These are phyloP conservation scores for Nycticebus coucang DNA, from an alignment of 2,113 vertebrate species.

Conservation along the genomic window DNA sequence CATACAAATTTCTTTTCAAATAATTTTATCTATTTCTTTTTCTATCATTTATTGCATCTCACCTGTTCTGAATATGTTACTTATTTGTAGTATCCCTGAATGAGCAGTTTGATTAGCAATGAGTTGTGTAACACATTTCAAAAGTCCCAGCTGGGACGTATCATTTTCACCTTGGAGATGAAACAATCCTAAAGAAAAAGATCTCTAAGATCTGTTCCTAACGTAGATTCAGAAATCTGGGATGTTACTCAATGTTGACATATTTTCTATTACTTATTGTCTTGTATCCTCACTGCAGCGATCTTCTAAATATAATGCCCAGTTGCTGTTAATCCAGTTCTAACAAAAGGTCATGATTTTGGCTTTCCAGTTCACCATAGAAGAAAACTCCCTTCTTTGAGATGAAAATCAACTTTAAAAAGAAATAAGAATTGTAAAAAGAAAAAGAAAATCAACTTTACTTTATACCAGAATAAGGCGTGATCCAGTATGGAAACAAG, in stretches of 20 bases:
- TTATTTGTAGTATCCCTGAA: neutral
- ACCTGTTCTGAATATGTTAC: neutral
- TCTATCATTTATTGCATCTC: slow-evolving; percentile 51
- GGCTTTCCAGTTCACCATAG: neutral
- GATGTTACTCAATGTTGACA: neutral
- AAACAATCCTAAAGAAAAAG: slow-evolving; percentile 4
- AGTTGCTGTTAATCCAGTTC: neutral
- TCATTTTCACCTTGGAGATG: neutral
- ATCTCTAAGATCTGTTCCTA: neutral
- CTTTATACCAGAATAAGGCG: neutral
- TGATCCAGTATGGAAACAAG: neutral
- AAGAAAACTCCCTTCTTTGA: neutral
- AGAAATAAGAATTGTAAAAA: too few relatives aligned
- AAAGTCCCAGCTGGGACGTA: neutral
- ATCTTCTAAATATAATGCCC: neutral
- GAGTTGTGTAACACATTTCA: neutral
- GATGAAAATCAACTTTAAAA: neutral
- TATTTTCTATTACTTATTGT: neutral
- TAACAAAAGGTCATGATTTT: slow-evolving; percentile 2
- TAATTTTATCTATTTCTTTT: slow-evolving; percentile 24
- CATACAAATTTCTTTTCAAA: slow-evolving; percentile 68
- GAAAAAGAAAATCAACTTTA: neutral
- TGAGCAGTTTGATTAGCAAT: neutral
- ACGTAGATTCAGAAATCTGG: neutral
- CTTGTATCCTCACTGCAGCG: neutral